phyloP scores from a whole-genome alignment of 2,113 vertebrate genomes.

The Colistium nudipinnis region DNA sequence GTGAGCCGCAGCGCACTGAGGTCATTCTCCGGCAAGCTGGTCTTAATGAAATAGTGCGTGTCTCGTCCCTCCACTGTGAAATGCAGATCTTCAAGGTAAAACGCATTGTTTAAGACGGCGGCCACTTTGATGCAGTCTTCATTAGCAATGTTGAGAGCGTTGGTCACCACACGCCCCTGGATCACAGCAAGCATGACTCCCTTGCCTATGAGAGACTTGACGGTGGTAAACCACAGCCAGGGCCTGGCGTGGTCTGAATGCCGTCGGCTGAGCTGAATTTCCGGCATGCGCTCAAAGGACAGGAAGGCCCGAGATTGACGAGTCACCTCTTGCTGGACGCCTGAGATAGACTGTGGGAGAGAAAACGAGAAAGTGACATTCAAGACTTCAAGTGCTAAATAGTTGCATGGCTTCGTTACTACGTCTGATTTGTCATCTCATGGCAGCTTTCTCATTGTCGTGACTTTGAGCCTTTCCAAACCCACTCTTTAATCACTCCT shows the following conservation, averaged over 20 bases:
- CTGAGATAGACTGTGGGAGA: conserved; percentile 89
- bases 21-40: conserved; percentile 94
- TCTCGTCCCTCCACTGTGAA: conserved; percentile 95
- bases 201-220: conserved; percentile 94
- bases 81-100: conserved; percentile 96
- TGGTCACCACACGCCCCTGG: conserved; percentile 95
- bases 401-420: no score
- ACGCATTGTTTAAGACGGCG: conserved; percentile 94
- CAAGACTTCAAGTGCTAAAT: background rate
- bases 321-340: conserved; percentile 95
- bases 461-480: no score
- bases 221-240: conserved; percentile 96
- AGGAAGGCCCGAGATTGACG: conserved; percentile 93
- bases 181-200: conserved; percentile 97
- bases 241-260: conserved; percentile 83
- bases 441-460: no score
- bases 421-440: no score
- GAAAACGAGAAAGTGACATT: background rate
- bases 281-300: conserved; percentile 94
- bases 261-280: conserved; percentile 89
- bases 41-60: conserved; percentile 98
- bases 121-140: conserved; percentile 99
- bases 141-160: conserved; percentile 95
- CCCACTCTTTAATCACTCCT: no score
- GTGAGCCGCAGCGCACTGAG: conserved; percentile 92